Evolutionary conservation across 2,113 vertebrate genomes (phyloP).

Genomic region (Fregetta grallaria): DNA sequence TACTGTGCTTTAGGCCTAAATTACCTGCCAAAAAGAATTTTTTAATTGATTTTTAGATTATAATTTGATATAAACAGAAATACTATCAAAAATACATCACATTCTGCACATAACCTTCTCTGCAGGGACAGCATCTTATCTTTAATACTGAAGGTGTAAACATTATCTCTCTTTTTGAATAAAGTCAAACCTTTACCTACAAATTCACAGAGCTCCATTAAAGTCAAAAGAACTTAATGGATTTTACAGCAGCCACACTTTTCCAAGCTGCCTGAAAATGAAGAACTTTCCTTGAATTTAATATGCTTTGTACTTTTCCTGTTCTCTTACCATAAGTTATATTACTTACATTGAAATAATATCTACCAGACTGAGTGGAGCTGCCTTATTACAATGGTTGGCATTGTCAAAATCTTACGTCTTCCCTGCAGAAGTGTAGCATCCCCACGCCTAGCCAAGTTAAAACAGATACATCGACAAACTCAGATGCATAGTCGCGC

Average conservation of each 20-base stretch:
- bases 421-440: background rate
- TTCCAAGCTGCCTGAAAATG: background rate
- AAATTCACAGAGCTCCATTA: background rate
- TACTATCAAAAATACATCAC: background rate
- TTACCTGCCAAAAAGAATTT: background rate
- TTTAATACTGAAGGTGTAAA: background rate
- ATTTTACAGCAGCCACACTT: background rate
- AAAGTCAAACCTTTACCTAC: background rate
- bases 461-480: background rate
- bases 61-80: background rate
- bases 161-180: background rate
- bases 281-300: background rate
- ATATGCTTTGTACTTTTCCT: background rate
- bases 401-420: background rate
- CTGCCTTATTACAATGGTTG: background rate
- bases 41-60: background rate
- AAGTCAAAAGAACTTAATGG: background rate
- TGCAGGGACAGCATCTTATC: background rate
- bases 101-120: background rate
- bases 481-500: accelerated
- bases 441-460: background rate
- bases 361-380: background rate
- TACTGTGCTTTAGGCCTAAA: background rate
- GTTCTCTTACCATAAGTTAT: background rate
- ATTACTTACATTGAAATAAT: background rate